Evolutionary conservation across 2,797 vertebrate species (phyloP).

Genomic region (Botia kubotai): DNA sequence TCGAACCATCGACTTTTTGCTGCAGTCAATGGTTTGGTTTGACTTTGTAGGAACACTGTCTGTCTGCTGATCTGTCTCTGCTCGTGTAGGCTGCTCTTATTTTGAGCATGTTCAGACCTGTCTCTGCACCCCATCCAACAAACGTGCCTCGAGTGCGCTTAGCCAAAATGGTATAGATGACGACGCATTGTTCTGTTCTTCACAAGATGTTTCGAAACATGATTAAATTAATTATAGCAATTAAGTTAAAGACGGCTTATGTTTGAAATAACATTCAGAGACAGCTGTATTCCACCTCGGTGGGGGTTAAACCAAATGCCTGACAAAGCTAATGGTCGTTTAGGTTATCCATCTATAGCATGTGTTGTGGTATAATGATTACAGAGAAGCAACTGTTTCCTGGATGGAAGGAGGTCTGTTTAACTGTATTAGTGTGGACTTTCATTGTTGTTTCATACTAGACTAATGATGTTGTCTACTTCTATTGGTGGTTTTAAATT

Average conservation of each 20-base stretch:
- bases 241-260: too few species aligned
- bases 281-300: constrained; percentile 36
- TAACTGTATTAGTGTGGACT: not conserved
- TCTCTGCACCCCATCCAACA: constrained; percentile 27
- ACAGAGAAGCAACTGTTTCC: constrained; percentile 43
- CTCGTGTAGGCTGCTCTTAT: not conserved
- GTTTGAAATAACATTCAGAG: constrained; percentile 13
- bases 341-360: constrained; percentile 28
- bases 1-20: not conserved
- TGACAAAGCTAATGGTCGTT: constrained; percentile 43
- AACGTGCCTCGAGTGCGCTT: not conserved
- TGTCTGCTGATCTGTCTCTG: not conserved
- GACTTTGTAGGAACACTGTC: not conserved
- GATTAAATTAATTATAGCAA: not conserved
- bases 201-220: not conserved
- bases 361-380: constrained; percentile 47
- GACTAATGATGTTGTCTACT: not conserved
- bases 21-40: not conserved
- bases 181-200: not conserved
- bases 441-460: not conserved
- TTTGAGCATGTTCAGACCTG: constrained; percentile 34
- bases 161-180: constrained; percentile 2
- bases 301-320: constrained; percentile 24
- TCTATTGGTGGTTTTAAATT: not conserved
- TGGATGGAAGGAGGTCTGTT: constrained; percentile 6